Evolutionary conservation across 2,113 vertebrate species (phyloP).

Genomic region (Nicator chloris): DNA sequence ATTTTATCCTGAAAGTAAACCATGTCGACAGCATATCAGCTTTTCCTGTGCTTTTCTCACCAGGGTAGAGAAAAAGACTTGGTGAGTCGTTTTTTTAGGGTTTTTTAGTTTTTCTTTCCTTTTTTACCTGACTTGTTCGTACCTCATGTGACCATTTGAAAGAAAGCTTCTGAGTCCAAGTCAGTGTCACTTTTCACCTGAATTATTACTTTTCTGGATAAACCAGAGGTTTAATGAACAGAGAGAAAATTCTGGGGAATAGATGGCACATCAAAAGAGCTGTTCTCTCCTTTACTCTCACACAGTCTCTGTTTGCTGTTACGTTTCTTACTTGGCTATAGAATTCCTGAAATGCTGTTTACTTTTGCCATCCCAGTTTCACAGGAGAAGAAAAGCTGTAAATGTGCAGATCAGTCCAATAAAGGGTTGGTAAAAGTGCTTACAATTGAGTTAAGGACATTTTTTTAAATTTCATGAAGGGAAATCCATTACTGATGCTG

Average conservation of each 20-base stretch:
- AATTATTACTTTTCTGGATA: too few species aligned
- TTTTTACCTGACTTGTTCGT: too few species aligned
- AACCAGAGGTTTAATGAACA: too few species aligned
- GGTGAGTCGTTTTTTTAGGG: too few species aligned
- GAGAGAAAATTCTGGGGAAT: too few species aligned
- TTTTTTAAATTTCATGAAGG: background rate
- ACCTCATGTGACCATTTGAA: too few species aligned
- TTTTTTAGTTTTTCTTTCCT: too few species aligned
- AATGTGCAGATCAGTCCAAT: background rate
- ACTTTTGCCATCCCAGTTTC: background rate
- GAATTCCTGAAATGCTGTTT: background rate
- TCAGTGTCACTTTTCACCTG: too few species aligned
- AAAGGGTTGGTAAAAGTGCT: background rate
- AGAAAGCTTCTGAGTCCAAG: too few species aligned
- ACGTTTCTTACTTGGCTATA: background rate
- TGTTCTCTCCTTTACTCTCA: too few species aligned
- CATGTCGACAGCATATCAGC: background rate
- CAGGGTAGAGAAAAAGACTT: too few species aligned
- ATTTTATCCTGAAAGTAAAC: background rate
- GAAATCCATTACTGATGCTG: background rate
- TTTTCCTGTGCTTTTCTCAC: background rate
- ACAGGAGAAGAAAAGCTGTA: background rate
- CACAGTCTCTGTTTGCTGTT: background rate
- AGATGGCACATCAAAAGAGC: too few species aligned
- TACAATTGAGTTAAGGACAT: fast-evolving